phyloP scores from a whole-genome alignment of 2,113 vertebrate genomes.

The Choloepus hoffmanni region DNA sequence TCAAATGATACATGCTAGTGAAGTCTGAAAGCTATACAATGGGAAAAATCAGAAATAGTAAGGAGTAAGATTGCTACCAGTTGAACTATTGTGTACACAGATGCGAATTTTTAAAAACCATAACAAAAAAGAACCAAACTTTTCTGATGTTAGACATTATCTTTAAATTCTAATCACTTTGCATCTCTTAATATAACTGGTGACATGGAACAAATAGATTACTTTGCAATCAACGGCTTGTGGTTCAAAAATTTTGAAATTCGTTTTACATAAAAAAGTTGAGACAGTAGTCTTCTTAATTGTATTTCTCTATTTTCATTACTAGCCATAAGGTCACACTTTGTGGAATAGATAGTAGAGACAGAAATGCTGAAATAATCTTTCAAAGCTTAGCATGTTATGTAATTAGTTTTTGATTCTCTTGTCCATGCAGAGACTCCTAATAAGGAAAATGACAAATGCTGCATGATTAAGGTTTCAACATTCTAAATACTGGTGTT shows the following conservation, averaged over 20 bases:
- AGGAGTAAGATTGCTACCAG: background rate
- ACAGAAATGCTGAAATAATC: background rate
- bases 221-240: background rate
- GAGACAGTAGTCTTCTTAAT: background rate
- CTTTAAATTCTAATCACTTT: conserved; percentile 16
- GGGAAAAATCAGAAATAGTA: background rate
- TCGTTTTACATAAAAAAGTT: background rate
- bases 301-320: background rate
- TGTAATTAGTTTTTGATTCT: conserved; percentile 55
- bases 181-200: background rate
- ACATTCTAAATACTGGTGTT: background rate
- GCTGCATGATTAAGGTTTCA: background rate
- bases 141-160: background rate
- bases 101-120: background rate
- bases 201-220: background rate
- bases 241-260: background rate
- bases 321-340: conserved; percentile 8
- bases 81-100: background rate
- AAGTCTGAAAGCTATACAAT: background rate
- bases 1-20: background rate
- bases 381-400: conserved; percentile 35
- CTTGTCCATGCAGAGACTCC: background rate
- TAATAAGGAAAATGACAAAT: conserved; percentile 12
- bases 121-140: background rate
- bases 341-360: background rate